Evolutionary conservation across 2,113 vertebrate species (phyloP), one percentile per base, ranked within the genome.

Genomic region (Saccopteryx leptura): DNA sequence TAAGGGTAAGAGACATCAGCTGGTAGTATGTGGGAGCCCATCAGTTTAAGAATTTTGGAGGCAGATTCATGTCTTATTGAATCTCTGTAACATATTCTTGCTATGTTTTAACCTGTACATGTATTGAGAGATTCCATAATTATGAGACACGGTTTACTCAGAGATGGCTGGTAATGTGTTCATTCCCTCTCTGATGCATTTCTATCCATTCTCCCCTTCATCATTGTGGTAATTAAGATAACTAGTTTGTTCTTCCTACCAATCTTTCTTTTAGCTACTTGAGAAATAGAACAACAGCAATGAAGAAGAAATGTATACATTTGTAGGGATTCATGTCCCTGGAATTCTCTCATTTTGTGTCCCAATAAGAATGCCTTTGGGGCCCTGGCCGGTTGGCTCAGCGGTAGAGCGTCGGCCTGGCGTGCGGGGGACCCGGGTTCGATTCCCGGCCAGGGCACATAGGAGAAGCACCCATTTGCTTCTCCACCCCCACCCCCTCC

Each of bases 61-160:
- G 13, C 24, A 76, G 12, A 83, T 69, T 93, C 39, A 19, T 88
- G 58, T 82, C 54, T 63, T 28, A 8, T 6, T 80, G 24, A 74
- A 19, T 56, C 33, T 56, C 39, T 71, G 4, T 19, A 63, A 18
- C 24, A 48, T 2, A 60, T 68, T 75, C n/a, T 94, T 60, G 65
- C 61, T 82, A 1, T 91, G 60, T 92, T 58, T 10, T 92, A 83
- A 86, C 7, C 28, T 79, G 1, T 83, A 80, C 10, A 19, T 54
- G 14, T 31, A 17, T 72, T 90, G 46, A n/a, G 93, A 92, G n/a
- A 88, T 31, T 76, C 9, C 0, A 7, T 86, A 24, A 50, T 71
- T 90, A 66, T 83, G 88, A 79, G 39, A 33, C 13, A 9, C 74
- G 26, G 10, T 91, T 95, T 96, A 80, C 91, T 93, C 15, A 75